Evolutionary conservation across 2,888 invertebrate species (phyloP), one percentile per base, ranked within the genome.

Genomic region (Icerya purchasi): DNA sequence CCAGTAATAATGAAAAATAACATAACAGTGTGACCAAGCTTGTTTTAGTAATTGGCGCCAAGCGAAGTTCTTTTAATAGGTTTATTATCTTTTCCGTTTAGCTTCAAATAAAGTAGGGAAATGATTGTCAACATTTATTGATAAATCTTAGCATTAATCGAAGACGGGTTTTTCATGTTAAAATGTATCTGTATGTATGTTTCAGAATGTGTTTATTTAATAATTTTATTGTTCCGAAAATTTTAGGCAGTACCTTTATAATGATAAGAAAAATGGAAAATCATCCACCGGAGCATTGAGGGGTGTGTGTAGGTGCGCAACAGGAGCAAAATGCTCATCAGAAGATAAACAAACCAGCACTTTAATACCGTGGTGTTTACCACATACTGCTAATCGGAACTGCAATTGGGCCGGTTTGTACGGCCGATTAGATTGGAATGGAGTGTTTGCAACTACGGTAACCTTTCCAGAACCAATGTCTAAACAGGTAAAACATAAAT

Each of bases 391-490:
- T 56, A 86, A 87, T 73, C 71, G 87, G 20, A 86, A 89, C 71
- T 86, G 86, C 72, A 76, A 89, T 73, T 89, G 89, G 89, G 80
- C 86, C 0, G 90, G 88, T 0, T 77, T 89, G 49, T 90, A 88
- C 68, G 89, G 77, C 1, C 78, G 89, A 36, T 71, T 89, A 14
- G 81, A 83, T 63, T 87, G 86, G 86, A 81, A 84, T 66, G 87
- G 87, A 2, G 86, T 83, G 75, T 89, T 88, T 72, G 81, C 83
- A 65, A 89, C 89, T 1, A 88, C 87, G 0, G 80, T 84, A 62
- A 84, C 84, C 23, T 88, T 88, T 73, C 88, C 89, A 21, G 88
- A 89, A 70, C 89, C 89, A 1, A 88, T 89, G 86, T 87, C 87
- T 63, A 89, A 89, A 75, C 87, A 87, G 74, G 78, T 78, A 68